Evolutionary conservation across 1,140 invertebrate genomes (phyloP).

Genomic region (Dendroctonus ponderosae): DNA sequence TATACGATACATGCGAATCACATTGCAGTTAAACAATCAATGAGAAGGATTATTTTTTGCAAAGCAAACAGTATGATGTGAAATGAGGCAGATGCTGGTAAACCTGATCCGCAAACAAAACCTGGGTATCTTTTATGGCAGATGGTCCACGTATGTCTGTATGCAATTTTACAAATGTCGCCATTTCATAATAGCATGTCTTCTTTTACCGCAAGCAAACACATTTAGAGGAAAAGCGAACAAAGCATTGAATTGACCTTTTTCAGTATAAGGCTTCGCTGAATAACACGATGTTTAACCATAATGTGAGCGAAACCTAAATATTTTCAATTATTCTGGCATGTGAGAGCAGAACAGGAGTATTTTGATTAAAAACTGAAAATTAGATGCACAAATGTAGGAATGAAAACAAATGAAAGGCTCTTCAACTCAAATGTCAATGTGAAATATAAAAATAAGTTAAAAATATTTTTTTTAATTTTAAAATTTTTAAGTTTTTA

Average conservation of each 20-base stretch:
- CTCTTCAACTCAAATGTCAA: too few species aligned
- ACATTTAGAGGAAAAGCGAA: background rate
- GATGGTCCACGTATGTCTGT: slow-evolving; percentile 20
- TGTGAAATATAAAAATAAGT: too few species aligned
- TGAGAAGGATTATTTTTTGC: slow-evolving; percentile 12
- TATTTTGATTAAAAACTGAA: too few species aligned
- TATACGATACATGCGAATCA: background rate
- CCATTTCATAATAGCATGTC: background rate
- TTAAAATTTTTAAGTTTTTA: too few species aligned
- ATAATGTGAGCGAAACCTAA: too few species aligned
- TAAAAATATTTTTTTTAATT: too few species aligned
- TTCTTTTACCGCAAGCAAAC: background rate
- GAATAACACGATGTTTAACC: background rate
- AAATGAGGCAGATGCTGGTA: slow-evolving; percentile 27
- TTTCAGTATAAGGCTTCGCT: background rate
- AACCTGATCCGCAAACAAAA: slow-evolving; percentile 21
- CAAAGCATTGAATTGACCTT: background rate
- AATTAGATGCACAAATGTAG: too few species aligned
- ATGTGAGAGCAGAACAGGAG: too few species aligned
- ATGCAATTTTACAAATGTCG: slow-evolving; percentile 8
- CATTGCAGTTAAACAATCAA: slow-evolving; percentile 18
- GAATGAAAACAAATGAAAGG: too few species aligned
- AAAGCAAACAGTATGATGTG: slow-evolving; percentile 12
- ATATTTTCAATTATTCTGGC: too few species aligned
- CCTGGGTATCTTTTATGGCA: slow-evolving; percentile 3